These are phyloP conservation scores for Prinia subflava DNA, from an alignment of 2,113 vertebrate genomes.

Conservation along the genomic window DNA sequence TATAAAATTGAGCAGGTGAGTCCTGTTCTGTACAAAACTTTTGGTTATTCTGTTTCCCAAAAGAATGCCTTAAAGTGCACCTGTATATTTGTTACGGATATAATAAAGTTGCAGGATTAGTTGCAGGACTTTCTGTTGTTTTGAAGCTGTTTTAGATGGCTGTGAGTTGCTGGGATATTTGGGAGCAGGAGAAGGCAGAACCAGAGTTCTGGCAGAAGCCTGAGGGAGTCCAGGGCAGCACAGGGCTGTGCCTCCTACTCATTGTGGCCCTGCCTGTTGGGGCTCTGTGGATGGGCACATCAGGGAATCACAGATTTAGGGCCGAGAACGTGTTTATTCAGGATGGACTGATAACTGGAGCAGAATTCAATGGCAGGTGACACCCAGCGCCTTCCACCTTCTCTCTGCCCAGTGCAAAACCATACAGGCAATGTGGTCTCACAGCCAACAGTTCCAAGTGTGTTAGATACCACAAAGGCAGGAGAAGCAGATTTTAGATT, in stretches of 20 bases:
- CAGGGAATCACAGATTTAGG: neutral
- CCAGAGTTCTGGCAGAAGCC: neutral
- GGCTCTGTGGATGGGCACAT: neutral
- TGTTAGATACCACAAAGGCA: neutral
- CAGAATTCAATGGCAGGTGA: neutral
- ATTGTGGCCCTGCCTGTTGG: neutral
- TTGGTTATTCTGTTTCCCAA: neutral
- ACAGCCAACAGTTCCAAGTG: neutral
- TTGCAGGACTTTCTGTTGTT: neutral
- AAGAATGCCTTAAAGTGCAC: neutral
- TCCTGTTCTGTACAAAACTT: neutral
- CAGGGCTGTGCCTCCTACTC: neutral
- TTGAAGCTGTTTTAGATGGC: neutral
- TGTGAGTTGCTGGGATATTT: neutral
- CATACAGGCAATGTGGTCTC: fast-evolving
- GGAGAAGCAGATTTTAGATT: neutral
- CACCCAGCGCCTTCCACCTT: neutral
- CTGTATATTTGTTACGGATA: neutral
- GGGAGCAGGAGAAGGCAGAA: neutral
- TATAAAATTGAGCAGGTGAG: neutral
- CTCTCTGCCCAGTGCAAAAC: neutral
- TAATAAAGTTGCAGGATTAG: neutral
- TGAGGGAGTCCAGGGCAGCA: neutral
- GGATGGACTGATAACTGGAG: neutral
- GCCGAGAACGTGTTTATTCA: fast-evolving